Base-by-base conservation (phyloP, 2,797 vertebrate species). In the Bovichtus variegatus region DNA sequence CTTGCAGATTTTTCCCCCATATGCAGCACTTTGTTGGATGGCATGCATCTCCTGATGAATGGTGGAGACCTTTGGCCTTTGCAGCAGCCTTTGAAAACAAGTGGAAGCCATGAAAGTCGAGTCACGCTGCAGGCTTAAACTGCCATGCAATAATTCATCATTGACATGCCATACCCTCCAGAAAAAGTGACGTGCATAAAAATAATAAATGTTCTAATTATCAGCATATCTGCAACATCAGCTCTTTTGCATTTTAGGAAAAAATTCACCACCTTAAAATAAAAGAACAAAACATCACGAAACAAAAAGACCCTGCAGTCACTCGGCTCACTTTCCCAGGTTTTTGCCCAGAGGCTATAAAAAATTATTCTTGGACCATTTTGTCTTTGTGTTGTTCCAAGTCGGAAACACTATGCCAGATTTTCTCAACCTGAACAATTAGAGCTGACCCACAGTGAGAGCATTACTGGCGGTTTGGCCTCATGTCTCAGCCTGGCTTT, bases 1-100 rank as follows among this genome's bases (percentile, higher is more conserved):
- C 86, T 86, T 88, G 91, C 92, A 91, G 76, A 91, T 91, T 94
- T n/a, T 93, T 92, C 80, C 84, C 86, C 81, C 87, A 61, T 68
- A 81, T 91, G 83, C 92, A 92, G 89, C 92, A 92, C 53, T 91
- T 90, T 86, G 80, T 53, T 34, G 73, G 77, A 82, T 84, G 83
- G 57, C 80, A 72, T 78, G 68, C 75, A 44, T 65, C 72, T 76
- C 57, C 86, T 93, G 93, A 93, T 93, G 87, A 92, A 93, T 89
- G 71, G 81, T 44, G 53, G 53, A 44, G 79, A 88, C 90, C 87
- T 91, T 91, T 93, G 88, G 87, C 89, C 90, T 78, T 67, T 19
- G 85, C 44, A 57, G 87, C 78, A 40, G 74, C 64, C 60, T 78
- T 82, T 84, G 67, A 89, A 86, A 78, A 78, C 74, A 74, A 79